Evolutionary conservation across 2,888 invertebrate species (phyloP).

Genomic region (Diadegma fenestrale): DNA sequence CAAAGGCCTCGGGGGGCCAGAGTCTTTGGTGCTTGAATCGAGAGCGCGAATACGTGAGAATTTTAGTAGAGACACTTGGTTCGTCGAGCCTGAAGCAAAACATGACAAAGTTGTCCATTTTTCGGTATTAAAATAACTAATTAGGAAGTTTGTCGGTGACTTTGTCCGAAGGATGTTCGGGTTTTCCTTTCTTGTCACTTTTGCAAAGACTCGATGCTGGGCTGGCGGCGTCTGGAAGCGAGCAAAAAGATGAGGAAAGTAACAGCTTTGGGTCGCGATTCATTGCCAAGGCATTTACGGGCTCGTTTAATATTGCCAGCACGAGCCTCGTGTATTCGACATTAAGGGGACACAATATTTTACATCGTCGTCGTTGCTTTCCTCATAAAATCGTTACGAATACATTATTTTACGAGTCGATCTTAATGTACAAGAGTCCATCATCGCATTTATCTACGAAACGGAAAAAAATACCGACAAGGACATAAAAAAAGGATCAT

Average conservation of each 20-base stretch:
- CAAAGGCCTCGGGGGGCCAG: neutral
- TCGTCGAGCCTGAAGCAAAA: conserved; percentile 37
- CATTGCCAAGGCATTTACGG: conserved; percentile 45
- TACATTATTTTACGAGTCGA: conserved; percentile 28
- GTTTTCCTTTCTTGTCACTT: neutral
- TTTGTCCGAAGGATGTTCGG: conserved; percentile 33
- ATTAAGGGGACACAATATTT: conserved; percentile 50
- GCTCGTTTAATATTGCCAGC: conserved; percentile 58
- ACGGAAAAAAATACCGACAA: neutral
- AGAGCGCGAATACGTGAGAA: conserved; percentile 49
- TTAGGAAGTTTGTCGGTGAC: conserved; percentile 62
- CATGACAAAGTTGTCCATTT: conserved; percentile 54
- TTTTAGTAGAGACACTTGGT: conserved; percentile 41
- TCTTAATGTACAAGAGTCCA: conserved; percentile 9
- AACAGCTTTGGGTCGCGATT: conserved; percentile 44
- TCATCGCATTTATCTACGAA: conserved; percentile 1
- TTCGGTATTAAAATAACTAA: conserved; percentile 64
- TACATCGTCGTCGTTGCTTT: conserved; percentile 9
- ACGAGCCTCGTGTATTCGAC: conserved; percentile 47
- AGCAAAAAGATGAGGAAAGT: conserved; percentile 31
- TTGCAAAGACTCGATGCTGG: neutral
- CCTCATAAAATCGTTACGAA: conserved; percentile 14
- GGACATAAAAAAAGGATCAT: conserved; percentile 7
- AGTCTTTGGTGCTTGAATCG: conserved; percentile 28
- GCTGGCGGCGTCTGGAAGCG: neutral